Evolutionary conservation across 2,888 invertebrate species (phyloP), one percentile per base, ranked within the genome.

Genomic region (Oscheius onirici): DNA sequence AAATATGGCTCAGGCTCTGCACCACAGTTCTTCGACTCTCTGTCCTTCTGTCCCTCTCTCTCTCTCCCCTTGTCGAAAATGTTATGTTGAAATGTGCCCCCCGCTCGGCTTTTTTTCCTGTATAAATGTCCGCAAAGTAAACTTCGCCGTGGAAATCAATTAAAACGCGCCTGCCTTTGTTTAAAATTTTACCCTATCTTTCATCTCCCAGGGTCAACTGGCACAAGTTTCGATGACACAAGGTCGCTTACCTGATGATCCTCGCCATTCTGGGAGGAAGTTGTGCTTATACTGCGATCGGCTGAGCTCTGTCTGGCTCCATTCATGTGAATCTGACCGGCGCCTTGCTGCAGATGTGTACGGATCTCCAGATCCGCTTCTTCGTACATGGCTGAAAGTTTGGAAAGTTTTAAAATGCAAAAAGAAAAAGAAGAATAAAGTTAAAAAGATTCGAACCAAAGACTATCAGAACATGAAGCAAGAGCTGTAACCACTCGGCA

Each of bases 341-440:
- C 26, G 1, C 11, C 10, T 1, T 22, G 22, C 22, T 22, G 40
- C 17, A 54, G 22, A 10, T 52, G 54, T 17, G 41, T 41, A 5
- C 54, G 66, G 34, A 66, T 15, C 26, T 66, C 51, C 28, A 69
- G 60, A n/a, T 69, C 69, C 17, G 51, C 69, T 40, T 69, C 69
- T 22, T 49, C 58, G 51, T 58, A 41, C 69, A 69, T 69, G 34
- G 24, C 46, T 17, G 44, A 67, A 54, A 52, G 22, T 13, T 20
- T 20, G 40, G 13, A 28, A 20, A 20, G 17, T 52, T 20, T 41
- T 8, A 17, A 40, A 34, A n/a, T 40, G 10, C 8, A 17, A 24
- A 24, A 24, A 24, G 43, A 3, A 22, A 20, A 24, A 43, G 24
- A 13, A 28, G 22, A 24, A 2, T 3, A 15, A 34, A 10, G 24